phyloP scores from a whole-genome alignment of 30 jellyfish, hydroid and myxozoan species.

The Sanderia malayensis region DNA sequence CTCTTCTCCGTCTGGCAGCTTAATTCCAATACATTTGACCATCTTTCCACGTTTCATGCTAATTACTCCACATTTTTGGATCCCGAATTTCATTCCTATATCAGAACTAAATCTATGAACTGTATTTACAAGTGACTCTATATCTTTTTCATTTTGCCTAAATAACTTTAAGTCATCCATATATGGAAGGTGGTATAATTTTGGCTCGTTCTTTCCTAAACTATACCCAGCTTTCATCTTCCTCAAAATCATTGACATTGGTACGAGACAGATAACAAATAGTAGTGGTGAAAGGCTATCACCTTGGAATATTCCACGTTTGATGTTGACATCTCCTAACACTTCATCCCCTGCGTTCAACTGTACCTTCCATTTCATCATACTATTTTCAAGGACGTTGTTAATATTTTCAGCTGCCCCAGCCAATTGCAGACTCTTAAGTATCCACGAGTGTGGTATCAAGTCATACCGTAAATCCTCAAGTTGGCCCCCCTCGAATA shows the following conservation, averaged over 20 bases:
- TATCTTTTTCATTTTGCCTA: constrained; percentile 17
- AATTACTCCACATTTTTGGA: constrained; percentile 19
- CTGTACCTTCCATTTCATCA: neutral
- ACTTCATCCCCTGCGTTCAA: neutral
- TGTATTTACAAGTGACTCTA: constrained; percentile 7
- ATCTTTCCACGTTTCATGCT: constrained; percentile 34
- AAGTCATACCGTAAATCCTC: too few relatives aligned
- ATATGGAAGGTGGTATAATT: constrained; percentile 13
- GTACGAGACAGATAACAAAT: neutral
- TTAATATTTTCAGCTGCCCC: constrained; percentile 17
- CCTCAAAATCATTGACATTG: neutral
- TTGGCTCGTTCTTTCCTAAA: neutral
- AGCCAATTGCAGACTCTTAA: neutral
- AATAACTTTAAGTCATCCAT: constrained; percentile 33
- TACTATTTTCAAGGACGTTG: neutral
- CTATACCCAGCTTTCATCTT: neutral
- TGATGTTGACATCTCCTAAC: neutral
- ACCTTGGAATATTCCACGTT: neutral
- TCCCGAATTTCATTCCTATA: constrained; percentile 32
- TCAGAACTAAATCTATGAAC: constrained; percentile 19
- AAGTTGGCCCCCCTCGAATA: too few relatives aligned
- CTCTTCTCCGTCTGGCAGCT: constrained; percentile 10
- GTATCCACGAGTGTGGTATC: constrained; percentile 31
- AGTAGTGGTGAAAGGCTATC: neutral
- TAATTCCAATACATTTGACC: neutral